phyloP scores from a whole-genome alignment of 2,113 vertebrate species.

The Lontra canadensis region DNA sequence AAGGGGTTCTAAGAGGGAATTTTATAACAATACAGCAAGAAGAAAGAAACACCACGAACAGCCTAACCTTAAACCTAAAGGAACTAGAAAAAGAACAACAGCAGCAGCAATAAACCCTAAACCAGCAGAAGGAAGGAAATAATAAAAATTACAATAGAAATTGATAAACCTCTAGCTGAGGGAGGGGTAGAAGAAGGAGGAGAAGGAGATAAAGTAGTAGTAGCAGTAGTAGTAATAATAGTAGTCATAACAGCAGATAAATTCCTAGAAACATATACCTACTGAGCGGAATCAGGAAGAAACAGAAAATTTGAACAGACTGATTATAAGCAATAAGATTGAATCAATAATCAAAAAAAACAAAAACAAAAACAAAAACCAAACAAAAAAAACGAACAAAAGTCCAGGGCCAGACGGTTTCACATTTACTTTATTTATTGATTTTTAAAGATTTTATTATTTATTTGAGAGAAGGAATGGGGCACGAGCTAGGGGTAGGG shows the following conservation, averaged over 20 bases:
- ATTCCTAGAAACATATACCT: not conserved
- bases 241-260: not conserved
- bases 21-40: not conserved
- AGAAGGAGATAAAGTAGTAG: not conserved
- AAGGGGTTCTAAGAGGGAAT: not conserved
- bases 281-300: not conserved
- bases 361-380: not conserved
- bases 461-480: not conserved
- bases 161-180: not conserved
- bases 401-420: not conserved
- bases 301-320: not conserved
- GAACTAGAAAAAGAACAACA: not conserved
- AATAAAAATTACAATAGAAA: not conserved
- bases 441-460: not conserved
- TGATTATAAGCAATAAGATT: not conserved
- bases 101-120: not conserved
- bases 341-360: not conserved
- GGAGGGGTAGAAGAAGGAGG: not conserved
- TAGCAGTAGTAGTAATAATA: not conserved
- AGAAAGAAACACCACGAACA: not conserved
- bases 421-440: not conserved
- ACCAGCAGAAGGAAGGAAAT: not conserved
- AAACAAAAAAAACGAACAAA: not conserved
- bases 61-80: not conserved
- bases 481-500: too few species aligned